Evolutionary conservation across 2,113 vertebrate species (phyloP).

Genomic region (Lanius ludovicianus): DNA sequence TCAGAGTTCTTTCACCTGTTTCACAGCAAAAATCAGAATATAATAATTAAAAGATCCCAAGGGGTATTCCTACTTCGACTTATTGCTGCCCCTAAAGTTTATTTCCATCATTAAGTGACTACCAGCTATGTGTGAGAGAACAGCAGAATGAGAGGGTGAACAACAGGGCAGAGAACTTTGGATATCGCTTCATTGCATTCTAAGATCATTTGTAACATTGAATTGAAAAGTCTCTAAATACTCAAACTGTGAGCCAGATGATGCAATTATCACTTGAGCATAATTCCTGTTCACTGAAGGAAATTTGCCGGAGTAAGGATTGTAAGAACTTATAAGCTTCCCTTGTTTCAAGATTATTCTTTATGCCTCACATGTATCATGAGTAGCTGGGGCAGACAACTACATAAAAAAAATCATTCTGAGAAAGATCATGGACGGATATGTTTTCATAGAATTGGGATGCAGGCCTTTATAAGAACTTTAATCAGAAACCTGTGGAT

Average conservation of each 20-base stretch:
- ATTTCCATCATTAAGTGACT: neutral
- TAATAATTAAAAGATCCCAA: neutral
- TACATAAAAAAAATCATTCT: slow-evolving; percentile 39
- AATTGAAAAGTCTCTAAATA: neutral
- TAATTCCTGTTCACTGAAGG: slow-evolving; percentile 14
- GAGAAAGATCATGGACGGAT: neutral
- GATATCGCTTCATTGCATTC: neutral
- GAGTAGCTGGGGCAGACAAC: neutral
- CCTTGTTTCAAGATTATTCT: neutral
- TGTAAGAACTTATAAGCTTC: neutral
- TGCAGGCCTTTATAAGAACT: neutral
- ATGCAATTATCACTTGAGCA: slow-evolving; percentile 21
- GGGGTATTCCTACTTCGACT: neutral
- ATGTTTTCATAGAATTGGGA: neutral
- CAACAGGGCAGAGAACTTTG: neutral
- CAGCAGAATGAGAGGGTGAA: neutral
- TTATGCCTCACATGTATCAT: neutral
- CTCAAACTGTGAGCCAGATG: neutral
- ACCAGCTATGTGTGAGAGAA: neutral
- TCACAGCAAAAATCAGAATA: neutral
- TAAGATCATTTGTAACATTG: neutral
- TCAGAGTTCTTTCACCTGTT: neutral
- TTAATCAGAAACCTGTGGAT: slow-evolving; percentile 25
- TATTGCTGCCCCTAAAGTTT: neutral
- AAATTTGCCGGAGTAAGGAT: neutral